Evolutionary conservation across 2,888 invertebrate genomes (phyloP).

Genomic region (Emmelina monodactyla): DNA sequence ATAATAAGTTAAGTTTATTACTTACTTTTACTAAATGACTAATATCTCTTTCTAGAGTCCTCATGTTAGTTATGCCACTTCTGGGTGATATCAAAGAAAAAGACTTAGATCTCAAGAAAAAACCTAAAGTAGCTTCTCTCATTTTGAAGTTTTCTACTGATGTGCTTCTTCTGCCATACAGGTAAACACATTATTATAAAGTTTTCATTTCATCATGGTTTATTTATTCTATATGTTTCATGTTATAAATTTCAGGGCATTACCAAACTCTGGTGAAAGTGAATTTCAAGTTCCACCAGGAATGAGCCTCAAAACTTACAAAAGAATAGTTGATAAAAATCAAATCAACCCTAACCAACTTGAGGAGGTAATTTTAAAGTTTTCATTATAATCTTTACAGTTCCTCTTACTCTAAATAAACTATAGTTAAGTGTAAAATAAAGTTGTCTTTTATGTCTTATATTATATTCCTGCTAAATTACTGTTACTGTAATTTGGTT

Average conservation of each 20-base stretch:
- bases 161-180: constrained; percentile 84
- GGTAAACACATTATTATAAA: constrained; percentile 53
- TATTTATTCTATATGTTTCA: too few relatives aligned
- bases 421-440: too few relatives aligned
- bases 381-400: too few relatives aligned
- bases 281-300: constrained; percentile 75
- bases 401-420: too few relatives aligned
- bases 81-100: constrained; percentile 74
- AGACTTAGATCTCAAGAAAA: constrained; percentile 76
- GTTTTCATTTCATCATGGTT: background rate
- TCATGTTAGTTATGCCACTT: constrained; percentile 81
- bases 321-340: constrained; percentile 75
- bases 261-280: constrained; percentile 58
- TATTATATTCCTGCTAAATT: too few relatives aligned
- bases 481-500: too few relatives aligned
- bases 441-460: too few relatives aligned
- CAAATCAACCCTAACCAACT: constrained; percentile 80
- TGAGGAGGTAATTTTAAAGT: constrained; percentile 81
- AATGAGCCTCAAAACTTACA: constrained; percentile 78
- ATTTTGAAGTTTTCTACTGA: constrained; percentile 83
- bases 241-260: constrained; percentile 33
- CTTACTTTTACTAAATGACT: too few relatives aligned
- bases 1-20: too few relatives aligned
- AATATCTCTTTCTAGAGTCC: constrained; percentile 62
- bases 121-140: constrained; percentile 71